Base-by-base conservation (phyloP, 2,113 vertebrate genomes). In the Lutjanus erythropterus region DNA sequence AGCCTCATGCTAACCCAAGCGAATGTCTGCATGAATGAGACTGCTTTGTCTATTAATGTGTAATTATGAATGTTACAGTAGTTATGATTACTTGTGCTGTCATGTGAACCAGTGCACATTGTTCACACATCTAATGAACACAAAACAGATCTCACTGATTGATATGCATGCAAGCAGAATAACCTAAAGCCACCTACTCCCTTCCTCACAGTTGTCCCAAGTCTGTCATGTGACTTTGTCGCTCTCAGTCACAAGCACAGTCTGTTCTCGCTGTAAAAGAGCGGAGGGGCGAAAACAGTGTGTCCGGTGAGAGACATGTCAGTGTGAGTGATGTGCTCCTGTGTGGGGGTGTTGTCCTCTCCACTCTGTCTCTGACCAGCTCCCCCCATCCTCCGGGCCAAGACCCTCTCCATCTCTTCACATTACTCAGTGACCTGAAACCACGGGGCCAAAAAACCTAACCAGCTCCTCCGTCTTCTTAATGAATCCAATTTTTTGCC, bases 401-500 rank as follows among this genome's bases (percentile, higher is more conserved):
- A 87, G 87, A 91, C 84, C 90, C 86, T 90, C 89, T 92, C 87
- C 89, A 91, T 93, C 86, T 92, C 87, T 77, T 91, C 88, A 90
- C 91, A 90, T 92, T 92, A 93, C 78, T 88, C 94, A 88, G 85
- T 94, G 94, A 95, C 93, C 95, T 94, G 93, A 93, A 93, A 94
- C 89, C 70, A 78, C 33, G n/a, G 75, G 92, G 91, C 89, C 90
- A 91, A 80, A 88, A 91, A 91, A 86, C 78, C 85, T 88, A 68
- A 91, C 92, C 89, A 89, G 88, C 89, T 93, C 86, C 88, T 93
- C 91, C 27, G 76, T 94, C 94, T 91, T 92, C 93, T 93, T 95
- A 94, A 95, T 93, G 90, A 95, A 95, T 95, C 91, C 93, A 95
- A 94, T 95, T 94, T 93, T 93, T 94, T 94, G 94, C 94, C 89